These are phyloP conservation scores for Brachypteracias leptosomus DNA, from an alignment of 2,113 vertebrate species.

Conservation along the genomic window DNA sequence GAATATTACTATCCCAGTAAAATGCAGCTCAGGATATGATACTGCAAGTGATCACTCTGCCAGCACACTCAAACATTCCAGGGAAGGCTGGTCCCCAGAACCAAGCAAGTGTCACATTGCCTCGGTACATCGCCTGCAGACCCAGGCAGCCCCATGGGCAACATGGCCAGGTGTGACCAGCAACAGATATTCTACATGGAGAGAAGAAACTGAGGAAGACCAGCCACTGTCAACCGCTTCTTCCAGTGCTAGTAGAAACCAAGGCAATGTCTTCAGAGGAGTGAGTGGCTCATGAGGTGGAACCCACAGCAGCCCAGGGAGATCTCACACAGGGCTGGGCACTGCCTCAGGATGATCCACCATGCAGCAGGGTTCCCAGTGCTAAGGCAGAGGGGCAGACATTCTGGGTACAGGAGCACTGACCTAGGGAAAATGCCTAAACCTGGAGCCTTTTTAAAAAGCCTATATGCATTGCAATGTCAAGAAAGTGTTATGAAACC, in stretches of 20 bases:
- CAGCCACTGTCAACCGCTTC: not conserved
- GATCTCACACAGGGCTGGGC: no score
- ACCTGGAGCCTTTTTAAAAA: not conserved
- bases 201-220: not conserved
- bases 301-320: not conserved
- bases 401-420: accelerated
- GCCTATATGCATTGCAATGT: not conserved
- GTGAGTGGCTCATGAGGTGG: accelerated
- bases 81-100: not conserved
- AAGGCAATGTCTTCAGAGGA: not conserved
- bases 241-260: not conserved
- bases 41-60: not conserved
- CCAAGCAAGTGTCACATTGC: accelerated
- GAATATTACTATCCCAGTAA: not conserved
- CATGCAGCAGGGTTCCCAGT: not conserved
- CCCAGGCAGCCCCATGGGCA: accelerated
- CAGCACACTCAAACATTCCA: accelerated
- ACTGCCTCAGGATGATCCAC: not conserved
- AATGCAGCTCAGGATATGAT: not conserved
- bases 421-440: not conserved
- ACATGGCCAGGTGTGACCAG: not conserved
- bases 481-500: not conserved
- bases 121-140: accelerated
- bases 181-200: not conserved
- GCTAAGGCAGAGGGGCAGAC: accelerated